Evolutionary conservation across 2,888 invertebrate genomes (phyloP).

Genomic region (Synanthedon formicaeformis): DNA sequence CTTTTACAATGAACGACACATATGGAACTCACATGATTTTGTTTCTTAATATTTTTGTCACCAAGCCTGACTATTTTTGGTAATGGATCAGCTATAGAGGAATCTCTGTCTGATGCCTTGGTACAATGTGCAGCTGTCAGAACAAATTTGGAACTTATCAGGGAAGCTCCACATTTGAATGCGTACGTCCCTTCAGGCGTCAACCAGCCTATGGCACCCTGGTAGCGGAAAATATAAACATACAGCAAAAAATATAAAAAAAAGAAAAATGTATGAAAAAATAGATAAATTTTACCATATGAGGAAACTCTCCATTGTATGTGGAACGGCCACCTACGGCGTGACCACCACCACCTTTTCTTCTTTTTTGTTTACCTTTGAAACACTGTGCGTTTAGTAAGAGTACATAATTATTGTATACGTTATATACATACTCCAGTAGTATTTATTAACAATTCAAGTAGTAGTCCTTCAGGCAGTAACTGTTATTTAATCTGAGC

Average conservation of each 20-base stretch:
- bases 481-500: too few species aligned
- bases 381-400: too few species aligned
- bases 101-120: not conserved
- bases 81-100: not conserved
- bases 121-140: conserved; percentile 73
- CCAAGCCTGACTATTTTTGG: conserved; percentile 1
- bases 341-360: too few species aligned
- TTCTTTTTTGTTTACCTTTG: too few species aligned
- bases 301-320: conserved; percentile 6
- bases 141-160: conserved; percentile 67
- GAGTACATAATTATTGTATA: too few species aligned
- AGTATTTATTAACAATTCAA: too few species aligned
- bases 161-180: conserved; percentile 66
- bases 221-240: not conserved
- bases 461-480: too few species aligned
- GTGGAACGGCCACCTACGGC: conserved; percentile 4
- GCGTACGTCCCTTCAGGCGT: not conserved
- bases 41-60: not conserved
- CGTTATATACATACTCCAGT: too few species aligned
- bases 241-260: not conserved
- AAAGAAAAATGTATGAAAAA: not conserved
- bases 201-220: conserved; percentile 1
- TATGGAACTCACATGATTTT: not conserved
- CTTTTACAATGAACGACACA: too few species aligned
- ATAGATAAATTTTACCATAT: conserved; percentile 2